These are phyloP conservation scores for Leuctra nigra DNA, from an alignment of 2,888 invertebrate species.

Conservation along the genomic window DNA sequence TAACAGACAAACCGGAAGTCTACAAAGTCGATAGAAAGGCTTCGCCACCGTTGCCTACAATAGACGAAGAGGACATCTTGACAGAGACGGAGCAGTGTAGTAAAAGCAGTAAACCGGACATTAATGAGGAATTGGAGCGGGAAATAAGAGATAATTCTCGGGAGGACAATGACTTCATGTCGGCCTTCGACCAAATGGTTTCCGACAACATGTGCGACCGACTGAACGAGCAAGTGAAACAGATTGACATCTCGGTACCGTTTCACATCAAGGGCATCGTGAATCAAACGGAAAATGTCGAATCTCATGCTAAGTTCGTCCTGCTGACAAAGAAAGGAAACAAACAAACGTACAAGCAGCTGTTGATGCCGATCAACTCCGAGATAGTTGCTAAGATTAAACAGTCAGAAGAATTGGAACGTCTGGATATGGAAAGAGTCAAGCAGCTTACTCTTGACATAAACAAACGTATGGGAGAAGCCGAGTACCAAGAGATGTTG, in stretches of 20 bases:
- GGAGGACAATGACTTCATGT: constrained; percentile 78
- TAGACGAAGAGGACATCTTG: neutral
- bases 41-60: too few species aligned
- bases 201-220: constrained; percentile 85
- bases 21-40: too few species aligned
- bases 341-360: constrained; percentile 83
- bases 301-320: constrained; percentile 75
- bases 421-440: constrained; percentile 48
- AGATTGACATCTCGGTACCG: constrained; percentile 87
- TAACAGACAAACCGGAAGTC: neutral
- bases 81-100: neutral
- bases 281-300: constrained; percentile 62
- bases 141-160: too few species aligned
- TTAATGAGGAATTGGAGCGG: too few species aligned
- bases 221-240: constrained; percentile 71
- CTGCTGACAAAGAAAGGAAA: constrained; percentile 91
- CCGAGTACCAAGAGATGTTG: constrained; percentile 48
- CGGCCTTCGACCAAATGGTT: constrained; percentile 86
- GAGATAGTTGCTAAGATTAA: constrained; percentile 79
- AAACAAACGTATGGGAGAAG: constrained; percentile 90
- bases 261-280: constrained; percentile 65
- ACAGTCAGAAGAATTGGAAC: constrained; percentile 64
- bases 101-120: too few species aligned
- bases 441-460: constrained; percentile 82
- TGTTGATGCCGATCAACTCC: constrained; percentile 82